Evolutionary conservation across 2,113 vertebrate species (phyloP).

Genomic region (Oreochromis spilurus): DNA sequence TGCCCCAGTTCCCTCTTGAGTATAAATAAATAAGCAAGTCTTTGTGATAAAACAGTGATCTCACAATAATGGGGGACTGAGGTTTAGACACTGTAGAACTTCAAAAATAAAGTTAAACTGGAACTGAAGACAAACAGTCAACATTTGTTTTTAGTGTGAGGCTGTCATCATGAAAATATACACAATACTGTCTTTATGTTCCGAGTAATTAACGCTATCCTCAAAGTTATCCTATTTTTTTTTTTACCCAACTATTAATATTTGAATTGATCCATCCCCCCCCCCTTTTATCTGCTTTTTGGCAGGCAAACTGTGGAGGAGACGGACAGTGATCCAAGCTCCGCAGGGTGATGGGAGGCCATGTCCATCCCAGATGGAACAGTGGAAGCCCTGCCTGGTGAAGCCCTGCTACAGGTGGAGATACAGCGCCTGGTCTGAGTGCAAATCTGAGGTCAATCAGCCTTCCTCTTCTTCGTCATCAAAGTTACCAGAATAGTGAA

Average conservation of each 20-base stretch:
- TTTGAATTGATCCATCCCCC: not conserved
- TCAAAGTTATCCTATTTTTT: not conserved
- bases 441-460: conserved; percentile 85
- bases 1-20: not conserved
- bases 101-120: not conserved
- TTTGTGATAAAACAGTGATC: not conserved
- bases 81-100: not conserved
- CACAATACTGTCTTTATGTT: not conserved
- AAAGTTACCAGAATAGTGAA: not conserved
- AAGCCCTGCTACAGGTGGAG: conserved; percentile 93
- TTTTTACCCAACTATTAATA: not conserved
- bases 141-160: not conserved
- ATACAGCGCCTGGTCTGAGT: conserved; percentile 86
- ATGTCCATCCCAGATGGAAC: conserved; percentile 86
- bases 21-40: not conserved
- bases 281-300: not conserved
- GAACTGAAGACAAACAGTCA: not conserved
- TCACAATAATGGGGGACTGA: not conserved
- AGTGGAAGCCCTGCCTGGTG: conserved; percentile 93
- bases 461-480: not conserved
- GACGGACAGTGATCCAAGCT: conserved; percentile 82
- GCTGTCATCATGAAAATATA: not conserved
- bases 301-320: conserved; percentile 87
- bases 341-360: conserved; percentile 94
- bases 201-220: not conserved